Conservation (phyloP, 2,888 invertebrate genomes). For the Heliconius cydno region DNA sequence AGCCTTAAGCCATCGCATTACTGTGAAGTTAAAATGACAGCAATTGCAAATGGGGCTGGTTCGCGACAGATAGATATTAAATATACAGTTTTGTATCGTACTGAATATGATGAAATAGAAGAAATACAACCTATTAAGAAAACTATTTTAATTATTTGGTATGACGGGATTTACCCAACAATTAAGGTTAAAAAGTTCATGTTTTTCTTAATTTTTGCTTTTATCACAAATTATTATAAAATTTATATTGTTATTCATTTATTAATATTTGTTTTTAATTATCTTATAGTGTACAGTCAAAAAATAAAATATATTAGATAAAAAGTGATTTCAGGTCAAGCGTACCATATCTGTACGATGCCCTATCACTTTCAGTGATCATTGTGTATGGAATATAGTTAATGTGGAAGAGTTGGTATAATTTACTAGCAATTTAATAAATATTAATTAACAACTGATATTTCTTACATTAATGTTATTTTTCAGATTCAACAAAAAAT, state of each 20-base stretch:
- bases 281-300: no score
- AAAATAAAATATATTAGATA: neutral
- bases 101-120: conserved; percentile 67
- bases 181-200: conserved; percentile 60
- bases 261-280: no score
- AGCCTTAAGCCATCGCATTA: conserved; percentile 70
- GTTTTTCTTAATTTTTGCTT: no score
- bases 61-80: conserved; percentile 67
- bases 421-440: neutral
- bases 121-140: conserved; percentile 71
- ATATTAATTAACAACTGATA: neutral
- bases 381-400: conserved; percentile 76
- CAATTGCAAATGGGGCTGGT: conserved; percentile 70
- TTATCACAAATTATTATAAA: neutral
- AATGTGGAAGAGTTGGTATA: conserved; percentile 72
- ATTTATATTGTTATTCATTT: neutral
- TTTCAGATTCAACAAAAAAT: conserved; percentile 70
- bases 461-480: neutral
- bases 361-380: conserved; percentile 74
- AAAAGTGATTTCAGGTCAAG: conserved; percentile 64
- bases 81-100: conserved; percentile 70
- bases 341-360: conserved; percentile 72
- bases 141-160: conserved; percentile 72
- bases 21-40: conserved; percentile 64
- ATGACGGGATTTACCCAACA: conserved; percentile 77